Conservation (phyloP, 2,113 vertebrate species). For the Lethenteron reissneri region DNA sequence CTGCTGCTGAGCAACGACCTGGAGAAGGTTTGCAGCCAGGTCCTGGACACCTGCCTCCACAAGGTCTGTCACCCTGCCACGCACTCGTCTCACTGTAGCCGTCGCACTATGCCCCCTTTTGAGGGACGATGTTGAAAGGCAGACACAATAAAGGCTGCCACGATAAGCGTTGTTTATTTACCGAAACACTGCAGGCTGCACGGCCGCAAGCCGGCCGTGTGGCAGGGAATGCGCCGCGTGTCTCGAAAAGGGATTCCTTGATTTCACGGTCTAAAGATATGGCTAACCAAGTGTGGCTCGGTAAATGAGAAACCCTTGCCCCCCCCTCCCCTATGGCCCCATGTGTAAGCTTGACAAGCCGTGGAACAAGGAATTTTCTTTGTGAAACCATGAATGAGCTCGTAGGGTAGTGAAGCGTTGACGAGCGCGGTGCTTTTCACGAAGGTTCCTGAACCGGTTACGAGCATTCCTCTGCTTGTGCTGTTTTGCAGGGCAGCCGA, state of each 20-base stretch:
- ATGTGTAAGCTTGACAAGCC: background rate
- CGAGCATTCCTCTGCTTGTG: too few species aligned
- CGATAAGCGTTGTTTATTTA: too few species aligned
- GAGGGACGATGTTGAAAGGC: too few species aligned
- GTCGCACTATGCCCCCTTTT: too few species aligned
- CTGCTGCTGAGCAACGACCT: background rate
- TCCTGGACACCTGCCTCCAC: conserved; percentile 8
- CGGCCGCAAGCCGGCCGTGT: background rate
- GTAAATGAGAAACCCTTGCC: background rate
- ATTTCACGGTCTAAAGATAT: too few species aligned
- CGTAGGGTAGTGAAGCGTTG: background rate
- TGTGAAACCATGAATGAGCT: background rate
- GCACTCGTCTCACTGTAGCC: too few species aligned
- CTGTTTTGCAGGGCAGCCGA: conserved; percentile 1
- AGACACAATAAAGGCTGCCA: too few species aligned
- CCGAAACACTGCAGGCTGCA: background rate
- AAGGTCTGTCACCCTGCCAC: background rate
- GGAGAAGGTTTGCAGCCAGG: conserved; percentile 4
- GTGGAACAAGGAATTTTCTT: background rate
- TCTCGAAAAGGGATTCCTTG: background rate
- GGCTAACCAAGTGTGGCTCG: too few species aligned
- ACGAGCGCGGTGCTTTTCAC: background rate
- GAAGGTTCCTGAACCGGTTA: background rate
- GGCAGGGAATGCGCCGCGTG: background rate
- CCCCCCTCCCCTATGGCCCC: background rate